Evolutionary conservation across 2,113 vertebrate species (phyloP), one percentile per base, ranked within the genome.

Genomic region (Bos javanicus): DNA sequence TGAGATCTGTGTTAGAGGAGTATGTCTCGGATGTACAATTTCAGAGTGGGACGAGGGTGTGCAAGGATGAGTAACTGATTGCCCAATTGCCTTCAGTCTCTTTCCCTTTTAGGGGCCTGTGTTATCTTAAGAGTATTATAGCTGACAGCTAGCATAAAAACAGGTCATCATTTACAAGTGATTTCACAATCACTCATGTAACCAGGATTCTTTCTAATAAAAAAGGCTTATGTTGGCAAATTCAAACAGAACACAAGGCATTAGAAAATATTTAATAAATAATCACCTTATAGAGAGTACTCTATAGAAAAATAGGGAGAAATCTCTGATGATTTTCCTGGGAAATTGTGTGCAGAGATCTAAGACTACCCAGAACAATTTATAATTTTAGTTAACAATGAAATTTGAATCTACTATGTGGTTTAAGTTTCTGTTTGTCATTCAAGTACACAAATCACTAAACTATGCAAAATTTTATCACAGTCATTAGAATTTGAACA

Each of bases 101-200:
- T 83, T 95, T 83, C 94, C 92, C 97, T 98, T 95, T 97, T 96
- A 96, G 94, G 94, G 97, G 33, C 2, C 94, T 85, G 52, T 28
- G 0, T 96, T 95, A 94, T 95, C 46, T 98, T 96, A 59, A 92
- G 36, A 52, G 54, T 25, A 87, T 95, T 97, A 74, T 54, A 96
- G 95, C 25, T 21, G 93, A 91, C 95, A 98, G 92, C 76, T 48
- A 94, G 25, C 91, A 98, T 96, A 74, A 97, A 97, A 96, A 48
- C 83, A 92, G 95, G 56, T 89, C 91, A 76, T 43, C 71, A 87
- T 96, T 97, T 97, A 33, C 5, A 97, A 91, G 46, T 0, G 6
- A 94, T 98, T 98, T 98, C 98, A 95, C 95, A 98, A 98, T 30
- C 83, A 85, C 15, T 26, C 90, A 83, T 39, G 2, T 91, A 98